phyloP scores from a whole-genome alignment of 2,888 invertebrate species.

The Agrilus biguttatus region DNA sequence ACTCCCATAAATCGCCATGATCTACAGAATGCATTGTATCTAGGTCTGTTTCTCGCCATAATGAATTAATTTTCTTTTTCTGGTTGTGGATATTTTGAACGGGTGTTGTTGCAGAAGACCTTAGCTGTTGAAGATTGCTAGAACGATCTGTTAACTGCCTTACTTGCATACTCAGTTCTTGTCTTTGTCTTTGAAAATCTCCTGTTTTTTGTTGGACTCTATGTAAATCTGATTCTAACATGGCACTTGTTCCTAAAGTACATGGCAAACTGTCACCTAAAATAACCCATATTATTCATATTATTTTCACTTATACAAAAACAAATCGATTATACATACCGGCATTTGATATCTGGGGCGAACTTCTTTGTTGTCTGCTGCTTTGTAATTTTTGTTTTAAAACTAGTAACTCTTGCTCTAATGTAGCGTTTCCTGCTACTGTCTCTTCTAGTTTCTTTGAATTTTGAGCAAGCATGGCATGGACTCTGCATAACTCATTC shows the following conservation, averaged over 20 bases:
- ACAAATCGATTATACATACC: conserved; percentile 13
- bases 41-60: conserved; percentile 83
- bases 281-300: conserved; percentile 7
- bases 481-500: conserved; percentile 68
- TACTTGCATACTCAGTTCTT: conserved; percentile 75
- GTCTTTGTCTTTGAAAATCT: conserved; percentile 72
- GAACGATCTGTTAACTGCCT: conserved; percentile 72
- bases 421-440: conserved; percentile 74
- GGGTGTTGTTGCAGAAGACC: conserved; percentile 18
- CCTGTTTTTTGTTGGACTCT: conserved; percentile 74
- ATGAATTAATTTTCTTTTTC: conserved; percentile 48
- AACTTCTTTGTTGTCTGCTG: conserved; percentile 40
- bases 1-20: conserved; percentile 40
- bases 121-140: conserved; percentile 49
- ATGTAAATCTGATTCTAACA: conserved; percentile 65
- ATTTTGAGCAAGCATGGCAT: conserved; percentile 77
- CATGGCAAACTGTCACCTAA: conserved; percentile 32
- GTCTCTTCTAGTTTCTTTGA: conserved; percentile 90
- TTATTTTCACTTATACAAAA: not conserved
- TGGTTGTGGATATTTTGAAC: conserved; percentile 14
- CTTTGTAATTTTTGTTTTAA: conserved; percentile 71
- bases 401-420: conserved; percentile 77
- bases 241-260: conserved; percentile 44
- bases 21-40: conserved; percentile 69
- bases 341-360: conserved; percentile 28